phyloP scores from a whole-genome alignment of 2,888 invertebrate species.

The Trissoscelio sp. region DNA sequence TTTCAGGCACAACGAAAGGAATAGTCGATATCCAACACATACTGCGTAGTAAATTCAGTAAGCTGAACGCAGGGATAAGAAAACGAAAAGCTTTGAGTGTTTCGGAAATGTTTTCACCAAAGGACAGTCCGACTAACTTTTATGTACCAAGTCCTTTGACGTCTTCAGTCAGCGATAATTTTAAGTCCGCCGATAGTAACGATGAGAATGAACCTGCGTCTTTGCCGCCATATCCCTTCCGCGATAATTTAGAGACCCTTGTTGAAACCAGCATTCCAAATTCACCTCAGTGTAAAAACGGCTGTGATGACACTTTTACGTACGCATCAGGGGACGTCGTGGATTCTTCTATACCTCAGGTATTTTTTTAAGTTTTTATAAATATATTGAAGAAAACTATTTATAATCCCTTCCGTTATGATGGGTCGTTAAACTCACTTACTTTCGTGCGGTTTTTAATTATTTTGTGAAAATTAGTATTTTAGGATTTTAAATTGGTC shows the following conservation, averaged over 20 bases:
- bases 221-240: slow-evolving; percentile 83
- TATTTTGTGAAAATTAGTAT: too few species aligned
- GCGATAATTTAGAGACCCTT: slow-evolving; percentile 81
- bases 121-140: slow-evolving; percentile 84
- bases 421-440: too few species aligned
- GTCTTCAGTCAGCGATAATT: slow-evolving; percentile 77
- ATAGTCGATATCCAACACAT: slow-evolving; percentile 87
- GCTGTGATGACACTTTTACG: slow-evolving; percentile 69
- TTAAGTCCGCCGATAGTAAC: slow-evolving; percentile 71
- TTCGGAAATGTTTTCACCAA: slow-evolving; percentile 86
- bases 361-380: too few species aligned
- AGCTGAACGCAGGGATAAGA: slow-evolving; percentile 88
- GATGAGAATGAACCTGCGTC: slow-evolving; percentile 82
- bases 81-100: slow-evolving; percentile 88
- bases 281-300: slow-evolving; percentile 73
- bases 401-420: too few species aligned
- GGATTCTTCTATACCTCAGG: slow-evolving; percentile 24
- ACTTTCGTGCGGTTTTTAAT: too few species aligned
- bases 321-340: slow-evolving; percentile 70
- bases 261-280: slow-evolving; percentile 82
- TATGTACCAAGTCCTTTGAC: slow-evolving; percentile 88
- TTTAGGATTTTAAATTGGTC: too few species aligned
- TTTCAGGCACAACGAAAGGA: slow-evolving; percentile 83
- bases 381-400: too few species aligned
- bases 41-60: slow-evolving; percentile 87